Base-by-base conservation (phyloP, 2,113 vertebrate genomes). In the Hemichromis elongatus region DNA sequence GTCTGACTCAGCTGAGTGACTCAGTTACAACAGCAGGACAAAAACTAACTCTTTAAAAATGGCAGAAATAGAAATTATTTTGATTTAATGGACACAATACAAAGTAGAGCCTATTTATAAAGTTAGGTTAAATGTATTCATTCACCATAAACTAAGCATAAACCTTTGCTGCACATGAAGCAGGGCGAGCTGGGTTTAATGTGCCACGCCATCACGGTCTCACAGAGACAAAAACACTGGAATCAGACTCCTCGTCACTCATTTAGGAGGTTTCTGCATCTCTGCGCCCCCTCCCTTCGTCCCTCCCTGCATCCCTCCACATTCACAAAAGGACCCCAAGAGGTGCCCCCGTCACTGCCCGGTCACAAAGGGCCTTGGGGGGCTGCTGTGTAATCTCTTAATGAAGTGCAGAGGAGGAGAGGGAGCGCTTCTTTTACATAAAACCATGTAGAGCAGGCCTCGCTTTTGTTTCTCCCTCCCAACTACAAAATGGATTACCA, bases 401-500 rank as follows among this genome's bases (percentile, higher is more conserved):
- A 99, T 99, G 98, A 99, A 98, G 97, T 98, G 98, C 98, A 96
- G 96, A 95, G 96, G 96, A 96, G 95, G 95, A 96, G 95, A 96
- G 86, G 95, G 93, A 96, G 96, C 95, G 96, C 97, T 98, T 97
- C 96, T 97, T 97, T 98, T 97, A 97, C 98, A 92, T 91, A 97
- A 97, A 97, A 73, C 96, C 97, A 96, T 99, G 97, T 98, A 97
- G 96, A 96, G 96, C 96, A 96, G 96, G 97, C 97, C 96, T 96
- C 95, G 89, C 94, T 91, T 98, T 99, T 99, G 97, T 99, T 98
- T 99, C 98, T 97, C 93, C 96, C 95, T 96, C 95, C 94, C 96
- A 96, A 97, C 96, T 96, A 98, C 97, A 98, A 99, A 99, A 99
- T 97, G 97, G 97, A 99, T 99, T 98, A 99, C 95, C 95, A 96